A percentile compares a stretch with the other conserved stretches of the same genome.
Conservation (phyloP, 2,113 vertebrate genomes). For the Pygathrix nemaeus region DNA sequence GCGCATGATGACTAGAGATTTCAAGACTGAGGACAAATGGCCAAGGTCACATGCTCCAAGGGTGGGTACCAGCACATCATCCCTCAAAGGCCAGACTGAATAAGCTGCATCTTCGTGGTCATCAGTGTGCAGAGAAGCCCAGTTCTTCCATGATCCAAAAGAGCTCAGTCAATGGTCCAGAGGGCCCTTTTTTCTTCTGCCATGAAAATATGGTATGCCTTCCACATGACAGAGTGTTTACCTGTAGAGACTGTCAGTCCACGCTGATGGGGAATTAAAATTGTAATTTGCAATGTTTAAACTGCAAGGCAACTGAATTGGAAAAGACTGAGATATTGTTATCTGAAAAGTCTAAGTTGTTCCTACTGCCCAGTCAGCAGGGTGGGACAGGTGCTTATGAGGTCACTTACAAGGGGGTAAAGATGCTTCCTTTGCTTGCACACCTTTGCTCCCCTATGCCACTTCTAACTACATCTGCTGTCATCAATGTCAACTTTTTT, state of each 20-base stretch:
- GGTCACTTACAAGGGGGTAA: not conserved
- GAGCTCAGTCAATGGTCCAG: not conserved
- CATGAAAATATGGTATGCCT: not conserved
- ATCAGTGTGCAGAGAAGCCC: not conserved
- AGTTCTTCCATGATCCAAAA: not conserved
- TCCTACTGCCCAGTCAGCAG: not conserved
- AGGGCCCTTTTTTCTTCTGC: not conserved
- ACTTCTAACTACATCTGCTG: not conserved
- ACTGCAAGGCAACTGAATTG: not conserved
- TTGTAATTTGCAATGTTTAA: not conserved
- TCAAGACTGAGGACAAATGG: not conserved
- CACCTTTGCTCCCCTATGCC: not conserved
- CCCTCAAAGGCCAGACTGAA: not conserved
- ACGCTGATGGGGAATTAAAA: not conserved
- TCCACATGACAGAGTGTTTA: not conserved
- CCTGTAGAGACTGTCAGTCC: not conserved
- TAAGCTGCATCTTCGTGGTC: fast-evolving
- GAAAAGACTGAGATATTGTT: not conserved
- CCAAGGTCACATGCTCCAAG: not conserved
- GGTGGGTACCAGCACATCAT: not conserved
- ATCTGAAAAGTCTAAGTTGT: not conserved
- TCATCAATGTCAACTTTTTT: not conserved
- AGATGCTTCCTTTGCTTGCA: not conserved
- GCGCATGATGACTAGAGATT: not conserved
- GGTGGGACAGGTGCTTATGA: not conserved